These are phyloP conservation scores for Erebia aethiops DNA, from an alignment of 2,888 invertebrate species.

Conservation along the genomic window DNA sequence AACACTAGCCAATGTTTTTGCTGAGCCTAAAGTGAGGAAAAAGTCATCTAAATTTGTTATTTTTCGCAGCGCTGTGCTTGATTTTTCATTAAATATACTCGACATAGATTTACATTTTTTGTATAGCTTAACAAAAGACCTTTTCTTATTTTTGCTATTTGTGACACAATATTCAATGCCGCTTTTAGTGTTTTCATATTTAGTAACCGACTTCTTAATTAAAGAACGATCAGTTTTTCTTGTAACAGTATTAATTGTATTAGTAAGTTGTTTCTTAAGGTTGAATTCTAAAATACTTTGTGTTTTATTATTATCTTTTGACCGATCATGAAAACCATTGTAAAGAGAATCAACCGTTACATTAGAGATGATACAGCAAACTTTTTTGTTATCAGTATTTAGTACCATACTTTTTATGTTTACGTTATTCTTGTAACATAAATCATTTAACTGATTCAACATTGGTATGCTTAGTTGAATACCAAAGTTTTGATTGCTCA, in stretches of 20 bases:
- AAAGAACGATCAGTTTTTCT: neutral
- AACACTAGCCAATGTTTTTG: constrained; percentile 54
- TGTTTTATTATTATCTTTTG: neutral
- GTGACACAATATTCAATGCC: constrained; percentile 21
- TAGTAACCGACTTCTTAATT: too few species aligned
- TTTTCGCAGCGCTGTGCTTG: constrained; percentile 53
- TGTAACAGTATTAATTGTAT: neutral
- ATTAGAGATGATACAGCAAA: constrained; percentile 1
- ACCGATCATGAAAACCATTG: constrained; percentile 5
- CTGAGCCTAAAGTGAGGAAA: constrained; percentile 61
- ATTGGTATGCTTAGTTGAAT: constrained; percentile 11
- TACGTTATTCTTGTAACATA: neutral
- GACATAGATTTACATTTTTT: constrained; percentile 66
- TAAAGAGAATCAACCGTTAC: constrained; percentile 15
- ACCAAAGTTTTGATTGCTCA: constrained; percentile 7
- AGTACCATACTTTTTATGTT: constrained; percentile 1
- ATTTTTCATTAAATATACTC: constrained; percentile 50
- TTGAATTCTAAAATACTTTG: neutral
- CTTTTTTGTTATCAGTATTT: neutral
- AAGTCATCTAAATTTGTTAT: constrained; percentile 69
- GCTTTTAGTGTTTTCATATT: constrained; percentile 23
- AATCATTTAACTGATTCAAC: constrained; percentile 4
- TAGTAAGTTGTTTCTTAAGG: neutral
- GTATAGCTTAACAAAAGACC: constrained; percentile 53
- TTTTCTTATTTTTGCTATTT: constrained; percentile 39